Conservation (phyloP, 53 echinoderm and acorn worm genomes). For the Temnopleurus reevesii region DNA sequence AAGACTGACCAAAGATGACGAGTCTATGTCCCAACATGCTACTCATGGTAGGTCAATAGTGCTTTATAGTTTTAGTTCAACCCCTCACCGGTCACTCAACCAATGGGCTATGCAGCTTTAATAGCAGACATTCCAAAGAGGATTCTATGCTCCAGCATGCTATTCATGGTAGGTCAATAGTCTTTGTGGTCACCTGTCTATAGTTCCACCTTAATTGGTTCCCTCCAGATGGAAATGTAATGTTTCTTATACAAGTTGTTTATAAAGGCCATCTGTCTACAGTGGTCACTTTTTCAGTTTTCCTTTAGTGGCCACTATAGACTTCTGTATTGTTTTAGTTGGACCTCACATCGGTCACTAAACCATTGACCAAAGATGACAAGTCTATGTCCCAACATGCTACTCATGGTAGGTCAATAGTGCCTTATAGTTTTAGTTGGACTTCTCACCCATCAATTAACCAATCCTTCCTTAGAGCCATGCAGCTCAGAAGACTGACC, state of each 20-base stretch:
- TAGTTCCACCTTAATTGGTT: no score
- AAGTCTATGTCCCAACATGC: conserved; percentile 23
- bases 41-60: conserved; percentile 47
- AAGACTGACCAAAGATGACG: conserved; percentile 50
- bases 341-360: conserved; percentile 33
- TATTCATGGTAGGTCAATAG: conserved; percentile 38
- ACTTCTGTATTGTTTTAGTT: no score
- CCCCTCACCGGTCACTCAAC: conserved; percentile 43
- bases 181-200: no score
- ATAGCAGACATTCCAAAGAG: conserved; percentile 41
- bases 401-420: conserved; percentile 47
- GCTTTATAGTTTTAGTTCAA: no score
- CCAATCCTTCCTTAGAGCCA: conserved; percentile 33
- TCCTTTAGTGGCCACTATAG: no score
- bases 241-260: no score
- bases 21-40: conserved; percentile 17
- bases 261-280: no score
- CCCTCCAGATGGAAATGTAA: no score
- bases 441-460: conserved; percentile 38
- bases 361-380: conserved; percentile 53
- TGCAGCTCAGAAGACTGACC: conserved; percentile 52
- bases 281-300: no score
- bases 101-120: conserved; percentile 52
- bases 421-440: no score
- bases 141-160: conserved; percentile 28